A percentile compares a stretch with the other conserved stretches of the same genome.
phyloP scores from a whole-genome alignment of 2,113 vertebrate species.

The Bos taurus region ARS-UCD2.0 NC_037332.1:118112001-118112500 shows the following conservation, averaged over 20 bases:
- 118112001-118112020: not conserved
- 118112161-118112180: not conserved
- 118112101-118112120: not conserved
- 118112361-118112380: rapidly evolving
- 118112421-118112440: rapidly evolving
- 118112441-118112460: rapidly evolving
- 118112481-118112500: rapidly evolving
- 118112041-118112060: not conserved
- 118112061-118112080: not conserved
- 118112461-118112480: rapidly evolving
- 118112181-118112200: not conserved
- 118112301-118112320: rapidly evolving
- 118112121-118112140: not conserved
- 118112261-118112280: rapidly evolving
- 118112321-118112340: rapidly evolving
- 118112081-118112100: not conserved
- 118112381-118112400: not conserved
- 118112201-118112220: rapidly evolving
- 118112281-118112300: rapidly evolving
- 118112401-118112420: rapidly evolving
- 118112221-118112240: rapidly evolving
- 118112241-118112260: rapidly evolving
- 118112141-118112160: not conserved
- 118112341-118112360: rapidly evolving
- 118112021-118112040: not conserved